These are phyloP conservation scores for Marcusenius ussheri DNA, from an alignment of 2,113 vertebrate genomes.

Conservation along the genomic window DNA sequence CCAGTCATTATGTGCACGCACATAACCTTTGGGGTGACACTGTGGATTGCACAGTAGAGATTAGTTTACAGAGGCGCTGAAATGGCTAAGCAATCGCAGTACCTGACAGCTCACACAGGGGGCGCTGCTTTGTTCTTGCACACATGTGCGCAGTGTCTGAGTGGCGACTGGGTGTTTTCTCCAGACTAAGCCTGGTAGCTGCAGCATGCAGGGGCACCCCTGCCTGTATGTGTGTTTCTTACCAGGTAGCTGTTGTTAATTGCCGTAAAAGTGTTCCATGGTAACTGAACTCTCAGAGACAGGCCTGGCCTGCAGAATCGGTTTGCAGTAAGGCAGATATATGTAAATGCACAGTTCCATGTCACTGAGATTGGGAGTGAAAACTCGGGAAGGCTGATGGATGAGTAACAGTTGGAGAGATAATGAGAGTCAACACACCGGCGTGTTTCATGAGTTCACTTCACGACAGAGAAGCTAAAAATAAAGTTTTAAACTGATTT, in stretches of 20 bases:
- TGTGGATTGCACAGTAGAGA: background rate
- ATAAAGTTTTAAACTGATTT: conserved; percentile 8
- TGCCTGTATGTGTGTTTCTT: background rate
- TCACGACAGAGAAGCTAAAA: background rate
- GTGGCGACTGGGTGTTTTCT: background rate
- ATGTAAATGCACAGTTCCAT: background rate
- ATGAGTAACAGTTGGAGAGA: conserved; percentile 8
- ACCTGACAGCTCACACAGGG: background rate
- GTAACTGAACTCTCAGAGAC: background rate
- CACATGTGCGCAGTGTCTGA: background rate
- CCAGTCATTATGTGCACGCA: background rate
- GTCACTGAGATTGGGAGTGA: conserved; percentile 6
- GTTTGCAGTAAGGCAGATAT: background rate
- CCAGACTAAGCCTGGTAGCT: background rate
- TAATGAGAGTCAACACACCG: conserved; percentile 12
- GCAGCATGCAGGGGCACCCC: background rate
- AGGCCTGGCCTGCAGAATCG: background rate
- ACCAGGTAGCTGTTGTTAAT: background rate
- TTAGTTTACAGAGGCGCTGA: background rate
- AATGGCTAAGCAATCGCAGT: background rate
- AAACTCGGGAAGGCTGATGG: background rate
- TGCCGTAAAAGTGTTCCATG: background rate
- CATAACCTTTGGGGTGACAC: background rate
- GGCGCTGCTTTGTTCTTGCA: background rate
- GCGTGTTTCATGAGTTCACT: background rate